Percentiles rank a stretch among this genome's conserved stretches.
phyloP scores from a whole-genome alignment of 2,888 invertebrate species.

The Leptinotarsa rubiginosa region DNA sequence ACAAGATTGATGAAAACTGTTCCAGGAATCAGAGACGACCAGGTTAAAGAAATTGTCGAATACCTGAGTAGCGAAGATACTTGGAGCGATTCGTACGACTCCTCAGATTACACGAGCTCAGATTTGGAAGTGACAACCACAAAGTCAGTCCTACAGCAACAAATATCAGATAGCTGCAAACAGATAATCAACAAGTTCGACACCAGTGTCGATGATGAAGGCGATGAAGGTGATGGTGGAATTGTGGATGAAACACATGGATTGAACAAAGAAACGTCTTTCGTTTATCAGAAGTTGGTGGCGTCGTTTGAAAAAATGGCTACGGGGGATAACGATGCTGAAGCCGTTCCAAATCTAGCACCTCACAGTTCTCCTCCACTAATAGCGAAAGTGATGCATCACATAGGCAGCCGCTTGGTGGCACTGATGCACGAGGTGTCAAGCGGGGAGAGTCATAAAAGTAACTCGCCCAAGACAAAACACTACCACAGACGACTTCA shows the following conservation, averaged over 20 bases:
- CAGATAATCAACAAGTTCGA: conserved; percentile 91
- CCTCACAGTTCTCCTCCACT: conserved; percentile 82
- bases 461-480: conserved; percentile 72
- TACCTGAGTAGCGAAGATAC: conserved; percentile 93
- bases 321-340: conserved; percentile 65
- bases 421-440: conserved; percentile 94
- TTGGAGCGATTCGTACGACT: conserved; percentile 94
- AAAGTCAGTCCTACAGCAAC: conserved; percentile 81
- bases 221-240: conserved; percentile 68
- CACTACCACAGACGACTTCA: conserved; percentile 72
- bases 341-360: conserved; percentile 42
- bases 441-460: conserved; percentile 75
- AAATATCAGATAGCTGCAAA: conserved; percentile 89
- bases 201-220: conserved; percentile 70
- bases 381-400: conserved; percentile 92
- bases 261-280: conserved; percentile 80
- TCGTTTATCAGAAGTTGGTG: conserved; percentile 88
- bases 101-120: conserved; percentile 91
- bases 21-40: conserved; percentile 89
- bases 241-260: conserved; percentile 68
- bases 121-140: conserved; percentile 81
- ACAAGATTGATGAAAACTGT: conserved; percentile 93
- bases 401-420: conserved; percentile 87
- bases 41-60: conserved; percentile 91
- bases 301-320: conserved; percentile 86